phyloP scores from a whole-genome alignment of 1,140 invertebrate genomes.

The Campoletis sonorensis region DNA sequence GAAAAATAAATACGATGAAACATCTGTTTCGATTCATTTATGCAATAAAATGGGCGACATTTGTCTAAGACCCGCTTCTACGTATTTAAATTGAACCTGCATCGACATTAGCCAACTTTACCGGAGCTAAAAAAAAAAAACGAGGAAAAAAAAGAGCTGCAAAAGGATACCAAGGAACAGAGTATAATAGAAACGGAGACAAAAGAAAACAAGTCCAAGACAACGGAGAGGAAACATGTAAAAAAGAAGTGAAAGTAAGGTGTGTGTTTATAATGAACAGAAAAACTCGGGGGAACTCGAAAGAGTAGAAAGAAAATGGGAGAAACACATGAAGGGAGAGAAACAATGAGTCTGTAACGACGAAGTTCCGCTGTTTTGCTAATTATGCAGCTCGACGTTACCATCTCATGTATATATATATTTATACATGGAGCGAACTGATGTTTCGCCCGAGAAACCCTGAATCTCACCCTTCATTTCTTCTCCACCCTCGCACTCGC shows the following conservation, averaged over 20 bases:
- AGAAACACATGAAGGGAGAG: slow-evolving; percentile 32
- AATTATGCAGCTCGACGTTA: slow-evolving; percentile 63
- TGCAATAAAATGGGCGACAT: too few relatives aligned
- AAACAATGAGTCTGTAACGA: slow-evolving; percentile 61
- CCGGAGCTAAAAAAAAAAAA: too few relatives aligned
- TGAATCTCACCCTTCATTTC: slow-evolving; percentile 1
- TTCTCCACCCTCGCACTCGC: neutral
- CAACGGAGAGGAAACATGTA: neutral
- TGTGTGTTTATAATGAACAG: neutral
- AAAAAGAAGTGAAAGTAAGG: slow-evolving; percentile 3
- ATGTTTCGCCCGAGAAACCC: neutral
- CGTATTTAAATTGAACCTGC: too few relatives aligned
- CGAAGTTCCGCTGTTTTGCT: slow-evolving; percentile 67
- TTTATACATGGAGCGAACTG: neutral
- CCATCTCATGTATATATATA: neutral
- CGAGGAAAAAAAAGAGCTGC: neutral
- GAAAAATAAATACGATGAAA: too few relatives aligned
- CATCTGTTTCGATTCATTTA: too few relatives aligned
- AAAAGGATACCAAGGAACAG: neutral
- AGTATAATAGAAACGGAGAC: too few relatives aligned
- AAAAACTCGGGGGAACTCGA: slow-evolving; percentile 46
- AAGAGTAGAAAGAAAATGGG: slow-evolving; percentile 29
- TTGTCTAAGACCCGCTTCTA: too few relatives aligned
- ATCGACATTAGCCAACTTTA: too few relatives aligned
- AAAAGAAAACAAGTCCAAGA: too few relatives aligned